Percentiles rank a stretch among this genome's conserved stretches.
Conservation (phyloP, 1,140 invertebrate species). For the Sitophilus oryzae region DNA sequence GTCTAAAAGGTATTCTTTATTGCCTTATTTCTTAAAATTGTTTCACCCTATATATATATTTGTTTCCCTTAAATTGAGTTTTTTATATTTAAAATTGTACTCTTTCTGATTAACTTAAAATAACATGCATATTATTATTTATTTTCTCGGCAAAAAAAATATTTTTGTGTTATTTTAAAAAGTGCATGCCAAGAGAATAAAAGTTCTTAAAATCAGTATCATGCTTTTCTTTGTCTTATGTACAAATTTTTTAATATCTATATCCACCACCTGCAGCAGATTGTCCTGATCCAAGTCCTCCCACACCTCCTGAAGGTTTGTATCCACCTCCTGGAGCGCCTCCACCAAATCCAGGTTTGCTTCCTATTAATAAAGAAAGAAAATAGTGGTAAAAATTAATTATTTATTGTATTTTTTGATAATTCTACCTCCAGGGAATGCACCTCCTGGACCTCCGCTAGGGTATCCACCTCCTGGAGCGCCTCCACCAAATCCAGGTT, state of each 20-base stretch:
- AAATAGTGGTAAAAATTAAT: neutral
- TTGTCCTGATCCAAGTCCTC: conserved; percentile 20
- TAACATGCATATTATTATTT: too few relatives aligned
- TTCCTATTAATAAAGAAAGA: neutral
- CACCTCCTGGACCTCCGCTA: neutral
- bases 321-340: neutral
- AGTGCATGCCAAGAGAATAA: too few relatives aligned
- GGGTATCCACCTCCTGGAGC: neutral
- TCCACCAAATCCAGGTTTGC: neutral
- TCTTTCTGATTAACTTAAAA: too few relatives aligned
- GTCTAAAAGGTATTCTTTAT: too few relatives aligned
- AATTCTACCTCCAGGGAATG: neutral
- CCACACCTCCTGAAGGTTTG: conserved; percentile 18
- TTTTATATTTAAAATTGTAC: too few relatives aligned
- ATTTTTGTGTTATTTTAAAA: too few relatives aligned
- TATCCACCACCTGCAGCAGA: conserved; percentile 17
- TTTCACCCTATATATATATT: too few relatives aligned
- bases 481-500: conserved; percentile 4
- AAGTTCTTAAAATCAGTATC: too few relatives aligned
- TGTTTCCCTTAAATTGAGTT: too few relatives aligned
- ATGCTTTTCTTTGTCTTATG: too few relatives aligned
- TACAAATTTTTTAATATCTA: conserved; percentile 22
- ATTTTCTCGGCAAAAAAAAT: too few relatives aligned
- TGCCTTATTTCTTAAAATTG: too few relatives aligned
- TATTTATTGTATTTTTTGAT: neutral